Conservation (phyloP, 2,113 vertebrate genomes). For the Stictonetta naevosa region DNA sequence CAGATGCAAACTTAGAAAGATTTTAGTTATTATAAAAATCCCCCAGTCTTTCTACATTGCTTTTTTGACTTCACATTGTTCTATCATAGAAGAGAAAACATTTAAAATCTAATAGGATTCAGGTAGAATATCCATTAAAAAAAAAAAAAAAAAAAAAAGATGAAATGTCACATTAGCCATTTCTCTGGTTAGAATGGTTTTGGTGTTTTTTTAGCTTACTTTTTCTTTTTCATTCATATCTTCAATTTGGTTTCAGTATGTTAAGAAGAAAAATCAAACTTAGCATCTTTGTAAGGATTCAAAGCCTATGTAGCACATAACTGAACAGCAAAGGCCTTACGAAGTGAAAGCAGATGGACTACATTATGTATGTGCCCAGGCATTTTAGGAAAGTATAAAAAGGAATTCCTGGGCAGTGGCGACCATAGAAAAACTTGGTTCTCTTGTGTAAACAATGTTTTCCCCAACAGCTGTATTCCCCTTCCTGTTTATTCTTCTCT, state of each 20-base stretch:
- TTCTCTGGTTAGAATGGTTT: background rate
- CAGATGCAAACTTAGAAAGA: background rate
- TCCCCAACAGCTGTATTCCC: constrained; percentile 66
- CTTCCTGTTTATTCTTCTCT: constrained; percentile 71
- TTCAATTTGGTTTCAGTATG: background rate
- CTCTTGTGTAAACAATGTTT: constrained; percentile 67
- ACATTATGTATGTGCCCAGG: constrained; percentile 40
- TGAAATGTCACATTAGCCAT: background rate
- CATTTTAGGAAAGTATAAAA: constrained; percentile 43
- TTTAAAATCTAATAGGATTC: background rate
- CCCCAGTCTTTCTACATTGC: background rate
- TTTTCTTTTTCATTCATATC: background rate
- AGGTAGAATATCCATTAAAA: background rate
- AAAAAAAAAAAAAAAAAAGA: background rate
- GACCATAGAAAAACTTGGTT: constrained; percentile 39
- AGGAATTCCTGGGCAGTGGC: constrained; percentile 40
- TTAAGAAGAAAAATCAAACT: background rate
- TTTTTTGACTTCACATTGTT: background rate
- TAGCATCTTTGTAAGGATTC: background rate
- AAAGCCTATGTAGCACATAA: background rate
- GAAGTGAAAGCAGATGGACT: constrained; percentile 54
- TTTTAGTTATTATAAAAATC: background rate
- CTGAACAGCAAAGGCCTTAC: background rate
- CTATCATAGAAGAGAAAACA: background rate
- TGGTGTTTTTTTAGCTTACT: background rate